These are phyloP conservation scores for Pygocentrus nattereri DNA, from an alignment of 2,797 vertebrate genomes.

Conservation along the genomic window DNA sequence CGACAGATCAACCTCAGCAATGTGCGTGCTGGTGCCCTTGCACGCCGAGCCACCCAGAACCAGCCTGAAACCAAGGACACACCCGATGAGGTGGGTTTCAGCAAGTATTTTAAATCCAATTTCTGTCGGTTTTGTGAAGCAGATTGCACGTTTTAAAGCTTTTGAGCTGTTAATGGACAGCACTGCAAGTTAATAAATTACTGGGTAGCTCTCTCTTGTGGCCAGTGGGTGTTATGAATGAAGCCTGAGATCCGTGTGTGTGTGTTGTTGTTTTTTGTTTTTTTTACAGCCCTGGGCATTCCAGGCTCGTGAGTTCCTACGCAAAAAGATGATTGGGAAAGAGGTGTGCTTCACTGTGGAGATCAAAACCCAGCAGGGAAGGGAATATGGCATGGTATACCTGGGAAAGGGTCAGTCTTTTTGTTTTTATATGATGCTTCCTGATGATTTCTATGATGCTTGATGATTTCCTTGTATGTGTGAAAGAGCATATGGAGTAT, in stretches of 20 bases:
- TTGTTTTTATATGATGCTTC: no score
- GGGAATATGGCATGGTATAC: constrained; percentile 96
- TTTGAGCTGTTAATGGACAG: background rate
- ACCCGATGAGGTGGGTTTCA: constrained; percentile 86
- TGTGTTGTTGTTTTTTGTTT: no score
- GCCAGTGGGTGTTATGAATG: background rate
- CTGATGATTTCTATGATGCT: no score
- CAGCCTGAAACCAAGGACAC: constrained; percentile 92
- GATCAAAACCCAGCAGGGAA: constrained; percentile 88
- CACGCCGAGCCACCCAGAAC: constrained; percentile 85
- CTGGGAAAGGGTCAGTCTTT: constrained; percentile 87
- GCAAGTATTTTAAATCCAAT: background rate
- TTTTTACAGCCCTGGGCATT: constrained; percentile 92
- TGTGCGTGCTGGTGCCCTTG: constrained; percentile 89
- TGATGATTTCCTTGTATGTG: no score
- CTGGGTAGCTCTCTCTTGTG: constrained; percentile 19
- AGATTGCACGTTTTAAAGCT: background rate
- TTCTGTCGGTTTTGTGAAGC: background rate
- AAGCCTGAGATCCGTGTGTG: background rate
- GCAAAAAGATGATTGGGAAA: constrained; percentile 98
- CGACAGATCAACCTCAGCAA: constrained; percentile 98
- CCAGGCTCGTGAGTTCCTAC: constrained; percentile 93
- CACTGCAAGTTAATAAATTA: background rate
- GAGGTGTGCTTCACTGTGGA: constrained; percentile 98
- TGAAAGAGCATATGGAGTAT: no score